These are phyloP conservation scores for Drosophila kurseongensis DNA, from an alignment of 1,140 invertebrate species.

Conservation along the genomic window DNA sequence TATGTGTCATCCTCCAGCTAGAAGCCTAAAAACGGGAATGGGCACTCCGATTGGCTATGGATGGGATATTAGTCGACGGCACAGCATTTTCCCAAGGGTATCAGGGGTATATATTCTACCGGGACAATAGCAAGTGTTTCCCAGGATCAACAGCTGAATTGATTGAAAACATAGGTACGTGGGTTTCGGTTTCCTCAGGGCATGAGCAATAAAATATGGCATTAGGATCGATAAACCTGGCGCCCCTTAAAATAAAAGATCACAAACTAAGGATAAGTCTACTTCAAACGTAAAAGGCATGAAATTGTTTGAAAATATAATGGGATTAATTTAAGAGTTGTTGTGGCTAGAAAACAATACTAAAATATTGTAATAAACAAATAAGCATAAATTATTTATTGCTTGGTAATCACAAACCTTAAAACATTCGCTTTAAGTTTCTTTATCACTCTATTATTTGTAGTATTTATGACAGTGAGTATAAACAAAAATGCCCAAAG, in stretches of 20 bases:
- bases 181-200: conserved; percentile 1
- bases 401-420: too few species aligned
- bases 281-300: background rate
- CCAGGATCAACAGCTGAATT: conserved; percentile 16
- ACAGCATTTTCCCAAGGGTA: conserved; percentile 32
- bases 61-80: conserved; percentile 28
- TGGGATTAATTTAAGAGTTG: too few species aligned
- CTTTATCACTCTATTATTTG: background rate
- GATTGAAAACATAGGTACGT: conserved; percentile 8
- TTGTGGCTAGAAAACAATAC: too few species aligned
- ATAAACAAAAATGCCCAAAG: background rate
- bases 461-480: background rate
- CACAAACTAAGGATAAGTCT: background rate
- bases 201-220: conserved; percentile 13
- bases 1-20: conserved; percentile 65
- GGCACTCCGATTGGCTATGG: conserved; percentile 36
- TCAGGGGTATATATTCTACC: conserved; percentile 13
- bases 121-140: conserved; percentile 15
- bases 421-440: too few species aligned
- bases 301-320: too few species aligned
- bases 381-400: too few species aligned
- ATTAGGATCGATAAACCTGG: conserved; percentile 2
- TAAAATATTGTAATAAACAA: too few species aligned
- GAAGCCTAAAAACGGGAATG: conserved; percentile 26
- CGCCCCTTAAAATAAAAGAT: background rate